phyloP scores from a whole-genome alignment of 2,113 vertebrate genomes.

The Chunga burmeisteri region DNA sequence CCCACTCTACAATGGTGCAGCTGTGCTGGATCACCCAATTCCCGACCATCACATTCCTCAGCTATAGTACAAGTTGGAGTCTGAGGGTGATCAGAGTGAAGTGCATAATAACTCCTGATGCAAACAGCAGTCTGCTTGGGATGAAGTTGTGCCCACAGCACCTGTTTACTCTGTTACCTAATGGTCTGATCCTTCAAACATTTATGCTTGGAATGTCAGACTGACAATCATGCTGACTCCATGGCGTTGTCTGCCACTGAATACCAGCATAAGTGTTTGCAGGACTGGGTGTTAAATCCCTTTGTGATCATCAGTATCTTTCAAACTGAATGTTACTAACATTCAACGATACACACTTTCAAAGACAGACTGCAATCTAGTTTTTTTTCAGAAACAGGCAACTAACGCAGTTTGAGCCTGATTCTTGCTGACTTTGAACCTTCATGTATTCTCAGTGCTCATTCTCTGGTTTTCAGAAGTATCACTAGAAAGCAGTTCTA shows the following conservation, averaged over 20 bases:
- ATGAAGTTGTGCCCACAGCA: neutral
- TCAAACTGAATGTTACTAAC: neutral
- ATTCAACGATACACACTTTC: neutral
- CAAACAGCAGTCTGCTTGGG: neutral
- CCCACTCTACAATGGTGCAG: neutral
- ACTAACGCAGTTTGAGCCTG: neutral
- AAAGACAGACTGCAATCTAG: neutral
- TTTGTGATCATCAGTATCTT: neutral
- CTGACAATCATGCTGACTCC: neutral
- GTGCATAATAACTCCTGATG: neutral
- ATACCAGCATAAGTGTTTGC: neutral
- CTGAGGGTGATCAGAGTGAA: neutral
- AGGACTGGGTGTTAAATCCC: neutral
- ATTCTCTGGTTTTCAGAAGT: neutral
- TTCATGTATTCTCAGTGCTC: neutral
- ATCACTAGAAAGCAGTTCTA: neutral
- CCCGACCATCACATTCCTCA: neutral
- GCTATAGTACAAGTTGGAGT: neutral
- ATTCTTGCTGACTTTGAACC: neutral
- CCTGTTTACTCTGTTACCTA: neutral
- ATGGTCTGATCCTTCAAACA: neutral
- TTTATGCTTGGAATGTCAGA: neutral
- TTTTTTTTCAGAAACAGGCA: neutral
- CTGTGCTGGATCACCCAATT: neutral
- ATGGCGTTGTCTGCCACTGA: neutral